These are phyloP conservation scores for Orius insidiosus DNA, from an alignment of 1,140 invertebrate species.

Conservation along the genomic window DNA sequence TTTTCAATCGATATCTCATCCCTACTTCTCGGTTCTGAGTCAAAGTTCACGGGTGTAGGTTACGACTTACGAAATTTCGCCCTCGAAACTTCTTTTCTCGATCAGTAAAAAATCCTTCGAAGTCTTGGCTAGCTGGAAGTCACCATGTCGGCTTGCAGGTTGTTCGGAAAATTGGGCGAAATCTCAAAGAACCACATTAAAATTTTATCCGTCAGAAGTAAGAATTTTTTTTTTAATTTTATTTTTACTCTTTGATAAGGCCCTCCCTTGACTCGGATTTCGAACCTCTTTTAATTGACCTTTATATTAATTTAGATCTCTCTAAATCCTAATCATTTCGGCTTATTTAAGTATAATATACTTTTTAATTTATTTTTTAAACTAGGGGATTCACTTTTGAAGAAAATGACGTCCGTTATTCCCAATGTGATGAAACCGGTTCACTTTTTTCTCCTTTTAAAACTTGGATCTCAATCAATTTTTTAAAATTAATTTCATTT, in stretches of 20 bases:
- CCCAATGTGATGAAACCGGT: background rate
- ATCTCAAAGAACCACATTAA: slow-evolving; percentile 13
- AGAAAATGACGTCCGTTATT: background rate
- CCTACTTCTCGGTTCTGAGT: too few relatives aligned
- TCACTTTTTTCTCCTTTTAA: background rate
- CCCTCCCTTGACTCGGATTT: background rate
- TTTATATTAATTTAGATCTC: background rate
- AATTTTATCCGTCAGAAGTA: slow-evolving; percentile 12
- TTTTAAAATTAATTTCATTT: too few relatives aligned
- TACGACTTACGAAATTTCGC: too few relatives aligned
- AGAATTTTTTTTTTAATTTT: background rate
- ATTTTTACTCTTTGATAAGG: background rate
- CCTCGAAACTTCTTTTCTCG: too few relatives aligned
- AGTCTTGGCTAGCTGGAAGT: slow-evolving; percentile 2
- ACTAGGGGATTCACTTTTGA: background rate
- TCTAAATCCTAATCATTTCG: background rate
- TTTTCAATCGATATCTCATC: too few relatives aligned
- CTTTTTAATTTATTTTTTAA: background rate
- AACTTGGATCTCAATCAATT: too few relatives aligned
- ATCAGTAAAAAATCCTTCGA: too few relatives aligned
- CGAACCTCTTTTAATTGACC: background rate
- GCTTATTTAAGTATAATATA: background rate
- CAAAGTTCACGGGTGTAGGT: too few relatives aligned
- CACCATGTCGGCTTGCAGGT: slow-evolving; percentile 17
- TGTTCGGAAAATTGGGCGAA: slow-evolving; percentile 17